phyloP scores from a whole-genome alignment of 2,113 vertebrate species.

The Platichthys flesus region DNA sequence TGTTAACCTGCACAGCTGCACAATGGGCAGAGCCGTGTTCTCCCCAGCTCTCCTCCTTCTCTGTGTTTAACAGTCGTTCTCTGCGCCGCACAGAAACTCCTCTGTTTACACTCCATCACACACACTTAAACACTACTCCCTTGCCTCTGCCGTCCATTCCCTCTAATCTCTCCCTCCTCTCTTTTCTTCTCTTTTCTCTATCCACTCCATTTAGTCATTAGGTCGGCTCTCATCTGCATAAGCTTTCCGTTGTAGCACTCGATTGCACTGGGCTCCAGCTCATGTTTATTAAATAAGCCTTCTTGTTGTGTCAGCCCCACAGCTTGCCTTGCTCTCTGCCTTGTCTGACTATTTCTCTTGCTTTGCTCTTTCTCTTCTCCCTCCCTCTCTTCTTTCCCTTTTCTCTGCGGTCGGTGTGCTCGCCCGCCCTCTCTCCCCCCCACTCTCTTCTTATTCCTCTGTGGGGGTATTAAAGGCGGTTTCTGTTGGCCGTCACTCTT shows the following conservation, averaged over 20 bases:
- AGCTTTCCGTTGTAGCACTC: conserved; percentile 74
- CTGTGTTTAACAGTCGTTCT: conserved; percentile 70
- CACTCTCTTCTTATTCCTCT: conserved; percentile 64
- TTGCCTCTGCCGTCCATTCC: conserved; percentile 66
- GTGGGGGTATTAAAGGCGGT: conserved; percentile 79
- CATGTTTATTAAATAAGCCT: conserved; percentile 82
- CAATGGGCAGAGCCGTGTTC: conserved; percentile 40
- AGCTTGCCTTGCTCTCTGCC: conserved; percentile 65
- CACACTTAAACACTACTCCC: conserved; percentile 75
- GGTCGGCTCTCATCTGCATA: conserved; percentile 80
- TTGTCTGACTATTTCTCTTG: conserved; percentile 60
- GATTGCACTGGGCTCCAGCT: conserved; percentile 75
- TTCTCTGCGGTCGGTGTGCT: conserved; percentile 38
- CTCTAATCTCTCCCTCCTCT: conserved; percentile 75
- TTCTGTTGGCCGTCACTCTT: conserved; percentile 83
- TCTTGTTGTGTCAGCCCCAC: conserved; percentile 78
- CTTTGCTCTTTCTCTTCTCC: conserved; percentile 57
- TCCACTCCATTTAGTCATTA: conserved; percentile 82
- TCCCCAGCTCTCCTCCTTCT: conserved; percentile 36
- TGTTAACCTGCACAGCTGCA: conserved; percentile 54
- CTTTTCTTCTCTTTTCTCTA: conserved; percentile 72
- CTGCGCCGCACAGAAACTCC: conserved; percentile 63
- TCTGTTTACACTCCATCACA: conserved; percentile 80
- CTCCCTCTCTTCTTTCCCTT: conserved; percentile 44
- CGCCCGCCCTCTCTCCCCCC: conserved; percentile 16